Evolutionary conservation across 2,113 vertebrate genomes (phyloP), one percentile per base, ranked within the genome.

Genomic region (Scortum barcoo): DNA sequence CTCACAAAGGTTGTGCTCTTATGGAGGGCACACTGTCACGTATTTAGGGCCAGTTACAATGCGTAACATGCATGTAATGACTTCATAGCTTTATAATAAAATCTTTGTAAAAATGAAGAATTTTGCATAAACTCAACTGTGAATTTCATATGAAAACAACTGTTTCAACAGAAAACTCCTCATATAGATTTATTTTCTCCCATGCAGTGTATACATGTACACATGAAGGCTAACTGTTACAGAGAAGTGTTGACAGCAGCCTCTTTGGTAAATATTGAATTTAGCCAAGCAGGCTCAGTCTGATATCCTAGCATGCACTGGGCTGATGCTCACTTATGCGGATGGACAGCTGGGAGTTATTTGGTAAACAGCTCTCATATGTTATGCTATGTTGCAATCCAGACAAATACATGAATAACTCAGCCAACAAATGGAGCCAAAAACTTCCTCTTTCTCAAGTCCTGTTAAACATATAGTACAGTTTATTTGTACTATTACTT

Each of bases 361-460:
- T 90, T 88, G 75, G 83, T 91, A 91, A 92, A 91, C 88, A 91
- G 81, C 83, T 90, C 81, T 93, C 89, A 93, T 94, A 93, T 94
- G 90, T 93, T 93, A 88, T 73, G 83, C 77, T 89, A 80, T 91
- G 91, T 94, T 91, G 72, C 88, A 88, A 86, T 69, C 42, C 76
- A 62, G 81, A 89, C 83, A 87, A 81, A 90, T 42, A 88, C 87
- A 84, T 10, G 33, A 65, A 46, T 20, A 87, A 67, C 79, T 67
- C 22, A 19, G 78, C 56, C 78, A 80, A 60, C 30, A 46, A 76
- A 56, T 26, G 48, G 56, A 78, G 77, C 62, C 72, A 61, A 66
- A 11, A 58, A 33, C 24, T 40, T 71, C 19, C 2, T 74, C 33
- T 57, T 60, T 46, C 28, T 77, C 30, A 46, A 60, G 65, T 63